Evolutionary conservation across 1,140 invertebrate genomes (phyloP).

Genomic region (Andrena cerasifolii): DNA sequence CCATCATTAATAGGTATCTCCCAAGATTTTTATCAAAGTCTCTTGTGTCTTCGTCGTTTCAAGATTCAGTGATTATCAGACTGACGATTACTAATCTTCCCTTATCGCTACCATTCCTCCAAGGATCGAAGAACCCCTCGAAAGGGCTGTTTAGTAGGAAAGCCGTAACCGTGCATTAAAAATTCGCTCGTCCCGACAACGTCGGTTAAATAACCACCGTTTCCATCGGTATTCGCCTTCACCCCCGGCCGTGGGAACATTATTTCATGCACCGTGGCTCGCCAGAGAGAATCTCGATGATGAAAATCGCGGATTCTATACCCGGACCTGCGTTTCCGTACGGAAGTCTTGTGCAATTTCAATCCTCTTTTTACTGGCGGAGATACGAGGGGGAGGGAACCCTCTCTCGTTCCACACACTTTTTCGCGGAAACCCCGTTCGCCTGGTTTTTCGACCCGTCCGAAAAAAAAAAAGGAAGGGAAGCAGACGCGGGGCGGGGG

Average conservation of each 20-base stretch:
- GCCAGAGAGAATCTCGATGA: slow-evolving; percentile 32
- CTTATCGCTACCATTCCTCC: no score
- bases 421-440: slow-evolving; percentile 17
- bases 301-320: slow-evolving; percentile 51
- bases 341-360: slow-evolving; percentile 48
- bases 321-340: slow-evolving; percentile 48
- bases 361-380: slow-evolving; percentile 44
- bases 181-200: slow-evolving; percentile 27
- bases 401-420: background rate
- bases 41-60: no score
- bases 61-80: no score
- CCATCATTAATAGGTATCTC: no score
- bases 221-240: background rate
- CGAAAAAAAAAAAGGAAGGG: slow-evolving; percentile 14
- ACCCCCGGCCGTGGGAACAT: slow-evolving; percentile 23
- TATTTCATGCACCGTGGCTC: slow-evolving; percentile 39
- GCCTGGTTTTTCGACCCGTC: slow-evolving; percentile 18
- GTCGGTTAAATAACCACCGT: slow-evolving; percentile 37
- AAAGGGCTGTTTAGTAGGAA: background rate
- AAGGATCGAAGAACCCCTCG: background rate
- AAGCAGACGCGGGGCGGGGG: no score
- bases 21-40: no score
- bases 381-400: background rate
- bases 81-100: no score
- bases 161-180: slow-evolving; percentile 35